Evolutionary conservation across 2,113 vertebrate species (phyloP).

Genomic region (Ctenodactylus gundi): DNA sequence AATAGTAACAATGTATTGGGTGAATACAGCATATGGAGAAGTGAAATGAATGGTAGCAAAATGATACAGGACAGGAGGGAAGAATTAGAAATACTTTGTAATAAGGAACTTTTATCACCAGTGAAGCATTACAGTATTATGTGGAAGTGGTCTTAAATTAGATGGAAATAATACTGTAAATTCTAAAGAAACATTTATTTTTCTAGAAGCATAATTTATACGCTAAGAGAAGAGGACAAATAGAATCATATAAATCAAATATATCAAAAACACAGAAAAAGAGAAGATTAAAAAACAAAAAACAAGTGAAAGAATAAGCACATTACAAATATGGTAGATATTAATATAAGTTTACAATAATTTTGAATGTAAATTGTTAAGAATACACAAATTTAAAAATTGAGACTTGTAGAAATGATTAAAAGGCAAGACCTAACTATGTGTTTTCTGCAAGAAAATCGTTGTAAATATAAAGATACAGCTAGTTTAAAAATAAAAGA

Average conservation of each 20-base stretch:
- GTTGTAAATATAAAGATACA: too few species aligned
- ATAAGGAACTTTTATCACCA: neutral
- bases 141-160: neutral
- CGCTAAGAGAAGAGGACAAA: neutral
- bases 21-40: neutral
- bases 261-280: neutral
- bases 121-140: neutral
- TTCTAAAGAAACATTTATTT: neutral
- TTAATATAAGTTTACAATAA: too few species aligned
- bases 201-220: neutral
- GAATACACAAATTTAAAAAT: neutral
- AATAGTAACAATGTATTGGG: neutral
- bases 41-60: neutral
- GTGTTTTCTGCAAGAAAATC: too few species aligned
- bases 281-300: neutral
- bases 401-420: neutral
- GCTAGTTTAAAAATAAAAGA: too few species aligned
- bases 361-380: too few species aligned
- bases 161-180: neutral
- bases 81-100: neutral
- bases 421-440: neutral
- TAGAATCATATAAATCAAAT: too few species aligned
- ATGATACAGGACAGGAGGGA: neutral
- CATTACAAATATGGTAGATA: neutral
- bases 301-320: neutral